A percentile compares a stretch with the other conserved stretches of the same genome.
Conservation (phyloP, 2,113 vertebrate species). For the Gambusia holbrooki region DNA sequence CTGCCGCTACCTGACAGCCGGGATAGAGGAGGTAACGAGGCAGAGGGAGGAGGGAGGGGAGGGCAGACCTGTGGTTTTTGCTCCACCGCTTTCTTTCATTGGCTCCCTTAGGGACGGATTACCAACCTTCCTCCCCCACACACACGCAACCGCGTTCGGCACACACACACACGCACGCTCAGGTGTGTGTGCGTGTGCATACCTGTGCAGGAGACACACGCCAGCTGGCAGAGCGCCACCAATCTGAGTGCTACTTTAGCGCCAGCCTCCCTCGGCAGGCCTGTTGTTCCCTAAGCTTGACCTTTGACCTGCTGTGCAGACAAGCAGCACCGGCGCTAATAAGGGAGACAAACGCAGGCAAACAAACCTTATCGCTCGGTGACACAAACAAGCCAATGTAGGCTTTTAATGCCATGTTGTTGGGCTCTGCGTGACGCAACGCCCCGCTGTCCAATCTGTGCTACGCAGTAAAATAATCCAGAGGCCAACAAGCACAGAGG, state of each 20-base stretch:
- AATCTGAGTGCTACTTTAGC: background rate
- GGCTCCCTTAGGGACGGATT: constrained; percentile 72
- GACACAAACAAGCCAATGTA: constrained; percentile 16
- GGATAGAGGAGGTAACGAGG: constrained; percentile 71
- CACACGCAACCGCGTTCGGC: background rate
- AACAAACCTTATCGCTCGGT: constrained; percentile 53
- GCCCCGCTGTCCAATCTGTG: background rate
- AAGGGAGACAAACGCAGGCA: constrained; percentile 58
- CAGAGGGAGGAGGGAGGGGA: background rate
- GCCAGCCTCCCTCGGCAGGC: constrained; percentile 17
- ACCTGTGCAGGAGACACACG: background rate
- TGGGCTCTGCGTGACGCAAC: constrained; percentile 8
- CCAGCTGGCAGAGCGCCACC: constrained; percentile 15
- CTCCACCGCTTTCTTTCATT: constrained; percentile 79
- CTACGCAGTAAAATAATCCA: background rate
- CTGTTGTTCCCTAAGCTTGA: constrained; percentile 41
- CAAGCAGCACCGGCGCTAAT: constrained; percentile 48
- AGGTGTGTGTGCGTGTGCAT: background rate
- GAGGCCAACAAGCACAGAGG: background rate
- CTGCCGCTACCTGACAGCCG: constrained; percentile 77
- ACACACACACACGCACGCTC: constrained; percentile 39
- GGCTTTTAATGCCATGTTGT: background rate
- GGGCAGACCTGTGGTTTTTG: constrained; percentile 73
- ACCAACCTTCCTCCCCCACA: constrained; percentile 53
- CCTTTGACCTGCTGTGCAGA: constrained; percentile 75